phyloP scores from a whole-genome alignment of 2,113 vertebrate genomes.

The Cromileptes altivelis region DNA sequence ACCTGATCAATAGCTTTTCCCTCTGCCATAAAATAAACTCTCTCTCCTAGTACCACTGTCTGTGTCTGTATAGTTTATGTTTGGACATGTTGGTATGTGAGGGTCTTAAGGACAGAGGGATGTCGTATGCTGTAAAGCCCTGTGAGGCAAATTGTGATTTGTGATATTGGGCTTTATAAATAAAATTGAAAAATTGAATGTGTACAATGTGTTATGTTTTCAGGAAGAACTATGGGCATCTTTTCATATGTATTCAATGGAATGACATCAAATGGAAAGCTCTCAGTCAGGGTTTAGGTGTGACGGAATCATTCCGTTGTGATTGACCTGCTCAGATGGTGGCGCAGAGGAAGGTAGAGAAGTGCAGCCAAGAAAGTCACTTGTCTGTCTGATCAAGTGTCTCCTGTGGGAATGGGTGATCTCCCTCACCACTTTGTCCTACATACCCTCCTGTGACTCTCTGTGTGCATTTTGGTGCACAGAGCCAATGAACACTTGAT shows the following conservation, averaged over 20 bases:
- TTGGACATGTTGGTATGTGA: not conserved
- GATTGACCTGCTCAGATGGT: conserved; percentile 66
- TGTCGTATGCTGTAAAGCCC: too few species aligned
- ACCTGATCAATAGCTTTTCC: too few species aligned
- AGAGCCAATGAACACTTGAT: not conserved
- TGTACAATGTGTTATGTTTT: not conserved
- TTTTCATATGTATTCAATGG: not conserved
- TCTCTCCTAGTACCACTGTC: too few species aligned
- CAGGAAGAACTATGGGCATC: not conserved
- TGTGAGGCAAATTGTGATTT: too few species aligned
- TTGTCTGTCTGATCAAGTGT: conserved; percentile 41
- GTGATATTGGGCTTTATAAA: too few species aligned
- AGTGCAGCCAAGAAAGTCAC: conserved; percentile 47
- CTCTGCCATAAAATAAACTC: too few species aligned
- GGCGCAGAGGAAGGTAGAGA: conserved; percentile 22
- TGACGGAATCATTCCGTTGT: not conserved
- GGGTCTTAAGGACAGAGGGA: too few species aligned
- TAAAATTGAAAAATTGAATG: too few species aligned
- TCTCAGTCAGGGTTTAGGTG: conserved; percentile 36
- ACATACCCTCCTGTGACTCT: not conserved
- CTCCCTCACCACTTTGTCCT: not conserved
- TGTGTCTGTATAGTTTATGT: too few species aligned
- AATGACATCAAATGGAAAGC: conserved; percentile 5
- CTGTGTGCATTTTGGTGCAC: not conserved
- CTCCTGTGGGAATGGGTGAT: conserved; percentile 48